Percentiles rank a stretch among this genome's conserved stretches.
Conservation (phyloP, 2,797 vertebrate genomes). For the Lepidocolaptes lacrymiger region DNA sequence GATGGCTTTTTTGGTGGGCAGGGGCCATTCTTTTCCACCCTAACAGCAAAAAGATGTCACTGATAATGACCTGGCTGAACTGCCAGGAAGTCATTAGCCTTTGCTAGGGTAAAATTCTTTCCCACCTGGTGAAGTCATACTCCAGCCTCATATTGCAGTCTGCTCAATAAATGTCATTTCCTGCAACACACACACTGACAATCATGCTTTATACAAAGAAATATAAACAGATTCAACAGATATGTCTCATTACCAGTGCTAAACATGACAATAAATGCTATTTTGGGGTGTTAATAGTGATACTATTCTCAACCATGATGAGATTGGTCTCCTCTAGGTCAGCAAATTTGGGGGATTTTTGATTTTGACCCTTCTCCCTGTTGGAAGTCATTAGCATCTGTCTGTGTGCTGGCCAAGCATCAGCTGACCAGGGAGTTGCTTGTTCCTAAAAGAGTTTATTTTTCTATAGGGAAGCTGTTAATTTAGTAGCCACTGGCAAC, state of each 20-base stretch:
- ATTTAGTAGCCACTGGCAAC: background rate
- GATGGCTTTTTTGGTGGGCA: background rate
- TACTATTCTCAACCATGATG: background rate
- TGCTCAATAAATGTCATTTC: background rate
- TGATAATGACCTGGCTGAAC: slow-evolving; percentile 19
- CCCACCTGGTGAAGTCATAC: background rate
- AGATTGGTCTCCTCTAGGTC: background rate
- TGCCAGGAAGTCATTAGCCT: slow-evolving; percentile 22
- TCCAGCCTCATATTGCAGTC: background rate
- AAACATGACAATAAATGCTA: background rate
- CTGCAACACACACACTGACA: background rate
- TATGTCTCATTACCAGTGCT: background rate
- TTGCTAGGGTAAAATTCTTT: background rate
- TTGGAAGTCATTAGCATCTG: background rate
- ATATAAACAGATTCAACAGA: background rate
- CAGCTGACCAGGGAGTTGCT: background rate
- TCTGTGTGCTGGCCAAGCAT: background rate
- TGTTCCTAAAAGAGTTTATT: background rate
- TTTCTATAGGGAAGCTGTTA: background rate
- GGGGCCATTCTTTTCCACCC: background rate
- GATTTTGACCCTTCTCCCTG: background rate
- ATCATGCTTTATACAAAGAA: background rate
- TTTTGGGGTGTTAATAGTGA: background rate
- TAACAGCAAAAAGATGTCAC: background rate
- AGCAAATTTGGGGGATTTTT: slow-evolving; percentile 2